Evolutionary conservation across 2,888 invertebrate species (phyloP).

Genomic region (Erannis defoliaria): DNA sequence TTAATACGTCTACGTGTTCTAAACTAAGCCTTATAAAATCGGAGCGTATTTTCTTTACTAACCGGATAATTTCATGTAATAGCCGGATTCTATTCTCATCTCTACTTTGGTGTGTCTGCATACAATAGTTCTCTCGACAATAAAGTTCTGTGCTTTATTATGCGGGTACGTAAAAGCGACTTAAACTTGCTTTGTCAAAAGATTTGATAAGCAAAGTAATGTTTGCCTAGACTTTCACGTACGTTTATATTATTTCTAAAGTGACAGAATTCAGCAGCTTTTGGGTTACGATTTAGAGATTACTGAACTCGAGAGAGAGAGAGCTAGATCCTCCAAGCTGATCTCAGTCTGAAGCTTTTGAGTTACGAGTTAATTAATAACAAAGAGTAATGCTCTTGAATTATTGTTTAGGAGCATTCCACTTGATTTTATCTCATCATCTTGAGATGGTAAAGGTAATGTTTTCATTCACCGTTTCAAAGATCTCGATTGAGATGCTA

Average conservation of each 20-base stretch:
- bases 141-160: conserved; percentile 10
- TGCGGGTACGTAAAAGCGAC: conserved; percentile 7
- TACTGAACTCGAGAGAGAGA: no score
- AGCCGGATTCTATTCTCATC: not conserved
- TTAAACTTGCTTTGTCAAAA: conserved; percentile 10
- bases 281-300: not conserved
- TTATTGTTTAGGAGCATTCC: no score
- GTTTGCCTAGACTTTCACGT: not conserved
- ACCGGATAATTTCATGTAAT: not conserved
- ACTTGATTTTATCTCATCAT: no score
- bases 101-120: conserved; percentile 1
- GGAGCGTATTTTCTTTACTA: not conserved
- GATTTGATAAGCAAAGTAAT: conserved; percentile 9
- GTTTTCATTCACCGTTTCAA: no score
- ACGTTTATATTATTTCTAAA: not conserved
- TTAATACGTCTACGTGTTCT: no score
- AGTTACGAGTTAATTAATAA: not conserved
- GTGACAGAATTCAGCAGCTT: not conserved
- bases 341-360: no score
- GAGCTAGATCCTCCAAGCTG: no score
- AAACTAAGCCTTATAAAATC: no score
- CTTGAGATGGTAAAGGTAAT: no score
- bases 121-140: not conserved
- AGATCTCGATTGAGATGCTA: no score
- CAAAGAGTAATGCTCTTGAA: no score